Conservation (phyloP, 2,888 invertebrate genomes). For the Synanthedon myopaeformis region DNA sequence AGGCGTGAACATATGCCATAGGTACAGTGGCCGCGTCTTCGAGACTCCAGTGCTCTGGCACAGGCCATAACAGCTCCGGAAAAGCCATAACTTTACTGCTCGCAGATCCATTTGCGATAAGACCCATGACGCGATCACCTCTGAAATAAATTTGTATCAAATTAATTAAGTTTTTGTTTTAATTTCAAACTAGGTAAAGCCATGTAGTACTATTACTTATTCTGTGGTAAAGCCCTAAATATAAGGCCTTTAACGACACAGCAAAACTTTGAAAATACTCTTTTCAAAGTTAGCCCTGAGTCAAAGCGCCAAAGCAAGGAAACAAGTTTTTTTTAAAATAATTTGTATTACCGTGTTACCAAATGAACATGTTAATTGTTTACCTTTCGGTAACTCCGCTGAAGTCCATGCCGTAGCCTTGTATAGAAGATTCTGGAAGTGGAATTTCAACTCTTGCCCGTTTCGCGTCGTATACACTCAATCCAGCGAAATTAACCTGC, state of each 20-base stretch:
- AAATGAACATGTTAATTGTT: neutral
- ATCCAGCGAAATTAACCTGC: constrained; percentile 31
- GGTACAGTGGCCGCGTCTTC: constrained; percentile 83
- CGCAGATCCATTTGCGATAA: constrained; percentile 60
- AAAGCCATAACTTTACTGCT: constrained; percentile 67
- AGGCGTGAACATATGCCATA: constrained; percentile 74
- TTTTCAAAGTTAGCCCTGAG: no score
- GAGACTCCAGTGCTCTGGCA: constrained; percentile 76
- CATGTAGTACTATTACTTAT: no score
- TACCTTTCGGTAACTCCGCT: constrained; percentile 36
- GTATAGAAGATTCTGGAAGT: constrained; percentile 2
- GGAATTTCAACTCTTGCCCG: constrained; percentile 17
- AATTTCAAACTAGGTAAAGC: no score
- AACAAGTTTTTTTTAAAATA: no score
- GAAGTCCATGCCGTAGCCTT: constrained; percentile 30
- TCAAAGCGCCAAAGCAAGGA: no score
- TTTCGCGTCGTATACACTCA: constrained; percentile 22
- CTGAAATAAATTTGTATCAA: constrained; percentile 15
- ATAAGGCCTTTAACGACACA: no score
- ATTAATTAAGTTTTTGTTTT: neutral
- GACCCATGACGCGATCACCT: constrained; percentile 74
- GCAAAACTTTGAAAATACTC: no score
- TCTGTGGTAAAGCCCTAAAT: no score
- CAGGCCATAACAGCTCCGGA: constrained; percentile 69
- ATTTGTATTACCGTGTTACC: no score